phyloP scores from a whole-genome alignment of 2,797 vertebrate genomes.

The Cuculus canorus region DNA sequence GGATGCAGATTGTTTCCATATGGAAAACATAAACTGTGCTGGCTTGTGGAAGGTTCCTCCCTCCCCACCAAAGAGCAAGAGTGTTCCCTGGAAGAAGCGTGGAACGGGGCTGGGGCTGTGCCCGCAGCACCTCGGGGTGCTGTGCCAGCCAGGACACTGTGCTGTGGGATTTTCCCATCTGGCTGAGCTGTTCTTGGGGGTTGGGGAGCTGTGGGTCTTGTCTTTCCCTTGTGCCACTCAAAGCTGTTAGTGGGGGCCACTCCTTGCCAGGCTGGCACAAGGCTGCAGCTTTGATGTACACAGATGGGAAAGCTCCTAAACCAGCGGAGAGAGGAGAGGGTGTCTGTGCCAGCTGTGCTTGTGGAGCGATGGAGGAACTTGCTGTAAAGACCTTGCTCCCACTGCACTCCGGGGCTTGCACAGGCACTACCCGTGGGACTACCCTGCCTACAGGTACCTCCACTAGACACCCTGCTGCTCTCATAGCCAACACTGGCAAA shows the following conservation, averaged over 20 bases:
- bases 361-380: background rate
- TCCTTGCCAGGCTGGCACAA: background rate
- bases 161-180: background rate
- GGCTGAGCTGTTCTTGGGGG: background rate
- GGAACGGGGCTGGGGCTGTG: background rate
- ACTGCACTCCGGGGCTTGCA: background rate
- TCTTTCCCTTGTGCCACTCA: background rate
- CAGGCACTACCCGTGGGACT: background rate
- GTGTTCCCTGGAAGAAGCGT: background rate
- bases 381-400: rapidly evolving
- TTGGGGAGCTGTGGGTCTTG: background rate
- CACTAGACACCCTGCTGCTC: rapidly evolving
- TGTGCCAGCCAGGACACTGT: background rate
- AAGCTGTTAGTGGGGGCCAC: background rate
- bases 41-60: conserved; percentile 11
- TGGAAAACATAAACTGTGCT: conserved; percentile 16
- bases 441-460: background rate
- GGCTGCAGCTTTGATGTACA: background rate
- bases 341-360: background rate
- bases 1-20: conserved; percentile 62
- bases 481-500: background rate
- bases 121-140: background rate
- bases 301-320: background rate
- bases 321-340: background rate
- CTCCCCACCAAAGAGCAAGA: background rate